These are phyloP conservation scores for Ladona fulva DNA, from an alignment of 1,140 invertebrate species.

Conservation along the genomic window DNA sequence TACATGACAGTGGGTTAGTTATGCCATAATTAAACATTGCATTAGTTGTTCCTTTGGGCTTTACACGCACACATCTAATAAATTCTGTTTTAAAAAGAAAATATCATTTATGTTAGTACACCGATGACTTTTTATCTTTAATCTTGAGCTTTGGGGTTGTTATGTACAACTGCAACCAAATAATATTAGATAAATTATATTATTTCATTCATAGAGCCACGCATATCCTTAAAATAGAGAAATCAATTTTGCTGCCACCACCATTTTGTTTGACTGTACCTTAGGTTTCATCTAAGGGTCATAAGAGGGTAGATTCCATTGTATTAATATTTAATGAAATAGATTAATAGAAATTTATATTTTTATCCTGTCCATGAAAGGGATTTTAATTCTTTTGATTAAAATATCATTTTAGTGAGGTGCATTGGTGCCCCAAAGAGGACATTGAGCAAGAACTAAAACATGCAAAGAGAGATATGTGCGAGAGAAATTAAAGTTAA, in stretches of 20 bases:
- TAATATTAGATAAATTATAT: background rate
- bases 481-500: background rate
- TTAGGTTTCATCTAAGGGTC: background rate
- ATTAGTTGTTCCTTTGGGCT: background rate
- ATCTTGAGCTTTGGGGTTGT: slow-evolving; percentile 4
- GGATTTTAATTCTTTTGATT: background rate
- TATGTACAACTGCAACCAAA: background rate
- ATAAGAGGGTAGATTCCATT: background rate
- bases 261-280: background rate
- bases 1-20: slow-evolving; percentile 16
- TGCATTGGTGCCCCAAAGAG: background rate
- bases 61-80: background rate
- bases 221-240: background rate
- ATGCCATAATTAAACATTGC: slow-evolving; percentile 12
- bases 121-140: background rate
- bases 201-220: background rate
- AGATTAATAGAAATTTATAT: background rate
- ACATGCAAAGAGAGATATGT: slow-evolving; percentile 1
- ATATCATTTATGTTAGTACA: background rate
- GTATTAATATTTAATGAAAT: background rate
- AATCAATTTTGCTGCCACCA: slow-evolving; percentile 5
- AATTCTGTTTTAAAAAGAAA: slow-evolving; percentile 11
- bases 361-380: background rate
- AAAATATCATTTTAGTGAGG: background rate
- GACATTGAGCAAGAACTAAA: background rate